These are phyloP conservation scores for Asbolus verrucosus DNA, from an alignment of 1,140 invertebrate genomes.

Conservation along the genomic window DNA sequence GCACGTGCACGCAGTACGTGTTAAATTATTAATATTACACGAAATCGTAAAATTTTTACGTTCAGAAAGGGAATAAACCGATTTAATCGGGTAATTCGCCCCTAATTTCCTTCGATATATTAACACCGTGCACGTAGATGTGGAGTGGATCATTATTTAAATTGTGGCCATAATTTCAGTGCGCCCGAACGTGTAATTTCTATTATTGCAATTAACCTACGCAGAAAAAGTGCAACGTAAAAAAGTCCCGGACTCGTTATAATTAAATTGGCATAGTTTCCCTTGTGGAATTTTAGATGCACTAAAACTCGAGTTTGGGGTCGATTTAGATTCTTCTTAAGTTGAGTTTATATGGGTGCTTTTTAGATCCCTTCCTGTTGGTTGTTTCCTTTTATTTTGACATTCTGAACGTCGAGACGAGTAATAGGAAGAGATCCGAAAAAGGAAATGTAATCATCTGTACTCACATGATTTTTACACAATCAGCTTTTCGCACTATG, in stretches of 20 bases:
- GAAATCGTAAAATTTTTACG: conserved; percentile 5
- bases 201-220: not conserved
- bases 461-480: conserved; percentile 39
- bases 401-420: conserved; percentile 28
- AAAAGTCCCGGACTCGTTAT: conserved; percentile 1
- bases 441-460: conserved; percentile 38
- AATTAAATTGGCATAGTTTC: conserved; percentile 37
- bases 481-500: conserved; percentile 38
- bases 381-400: conserved; percentile 39
- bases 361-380: conserved; percentile 35
- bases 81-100: not conserved
- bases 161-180: conserved; percentile 1
- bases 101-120: not conserved
- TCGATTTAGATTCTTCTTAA: conserved; percentile 36
- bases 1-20: too few relatives aligned
- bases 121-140: too few relatives aligned
- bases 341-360: conserved; percentile 35
- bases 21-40: not conserved
- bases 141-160: conserved; percentile 22
- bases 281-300: conserved; percentile 18
- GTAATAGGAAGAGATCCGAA: conserved; percentile 36
- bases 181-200: conserved; percentile 13
- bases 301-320: conserved; percentile 29
- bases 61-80: too few relatives aligned
- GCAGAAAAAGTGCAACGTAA: conserved; percentile 8